A percentile compares a stretch with the other conserved stretches of the same genome.
Conservation (phyloP, 2,113 vertebrate species). For the Neopipo cinnamomea region DNA sequence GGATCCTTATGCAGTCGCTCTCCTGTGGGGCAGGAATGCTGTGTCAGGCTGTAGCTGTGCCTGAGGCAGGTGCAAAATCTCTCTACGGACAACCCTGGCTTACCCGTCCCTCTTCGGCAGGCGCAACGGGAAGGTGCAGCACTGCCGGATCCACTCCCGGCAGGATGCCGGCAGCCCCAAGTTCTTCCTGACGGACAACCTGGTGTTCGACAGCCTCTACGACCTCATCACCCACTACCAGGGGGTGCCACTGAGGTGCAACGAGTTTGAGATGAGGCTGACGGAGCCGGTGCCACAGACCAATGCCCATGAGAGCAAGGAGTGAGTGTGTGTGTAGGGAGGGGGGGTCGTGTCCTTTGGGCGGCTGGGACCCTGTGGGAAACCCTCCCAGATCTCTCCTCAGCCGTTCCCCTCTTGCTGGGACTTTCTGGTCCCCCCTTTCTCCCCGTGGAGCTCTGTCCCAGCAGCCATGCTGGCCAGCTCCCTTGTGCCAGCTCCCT, state of each 20-base stretch:
- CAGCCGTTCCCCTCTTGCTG: background rate
- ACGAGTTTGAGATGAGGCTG: conserved; percentile 98
- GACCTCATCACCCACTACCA: conserved; percentile 98
- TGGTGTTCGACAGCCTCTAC: conserved; percentile 96
- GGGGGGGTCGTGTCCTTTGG: fast-evolving
- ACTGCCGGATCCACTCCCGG: conserved; percentile 96
- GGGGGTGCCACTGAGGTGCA: conserved; percentile 95
- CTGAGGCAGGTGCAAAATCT: background rate
- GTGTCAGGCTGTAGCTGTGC: background rate
- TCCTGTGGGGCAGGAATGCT: background rate
- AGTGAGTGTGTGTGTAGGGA: conserved; percentile 74
- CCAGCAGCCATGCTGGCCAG: background rate
- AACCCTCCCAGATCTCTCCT: background rate
- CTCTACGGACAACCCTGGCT: fast-evolving
- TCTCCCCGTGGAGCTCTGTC: background rate
- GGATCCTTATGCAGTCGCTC: fast-evolving
- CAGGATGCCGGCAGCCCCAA: conserved; percentile 96
- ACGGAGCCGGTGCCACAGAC: conserved; percentile 96
- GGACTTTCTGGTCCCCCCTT: background rate
- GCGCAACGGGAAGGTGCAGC: conserved; percentile 95
- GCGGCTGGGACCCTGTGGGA: background rate
- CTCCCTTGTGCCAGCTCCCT: fast-evolving
- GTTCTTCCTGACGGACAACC: conserved; percentile 98
- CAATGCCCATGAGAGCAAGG: conserved; percentile 98
- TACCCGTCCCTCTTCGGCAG: conserved; percentile 49